These are phyloP conservation scores for Odobenus rosmarus DNA, from an alignment of 2,113 vertebrate species.

Conservation along the genomic window DNA sequence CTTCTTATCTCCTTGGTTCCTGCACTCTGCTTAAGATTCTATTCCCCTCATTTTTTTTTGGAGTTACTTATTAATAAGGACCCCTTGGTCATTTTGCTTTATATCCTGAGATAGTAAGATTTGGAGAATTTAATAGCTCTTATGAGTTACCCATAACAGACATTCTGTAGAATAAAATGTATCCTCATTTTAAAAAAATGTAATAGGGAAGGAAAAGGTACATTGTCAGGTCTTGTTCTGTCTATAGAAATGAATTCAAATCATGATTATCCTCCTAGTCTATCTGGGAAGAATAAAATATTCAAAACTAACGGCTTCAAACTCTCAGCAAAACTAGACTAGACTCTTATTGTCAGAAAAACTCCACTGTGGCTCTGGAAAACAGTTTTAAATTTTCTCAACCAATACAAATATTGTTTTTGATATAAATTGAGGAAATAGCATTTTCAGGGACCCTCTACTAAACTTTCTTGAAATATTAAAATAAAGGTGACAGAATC, in stretches of 20 bases:
- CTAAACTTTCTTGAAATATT: not conserved
- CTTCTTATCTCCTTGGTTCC: not conserved
- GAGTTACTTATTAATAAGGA: not conserved
- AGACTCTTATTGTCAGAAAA: constrained; percentile 1
- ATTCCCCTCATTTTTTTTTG: not conserved
- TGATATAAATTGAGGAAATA: constrained; percentile 18
- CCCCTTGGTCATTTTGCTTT: not conserved
- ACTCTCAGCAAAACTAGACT: constrained; percentile 19
- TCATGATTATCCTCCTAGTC: constrained; percentile 39
- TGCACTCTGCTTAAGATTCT: not conserved
- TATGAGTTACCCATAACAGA: not conserved
- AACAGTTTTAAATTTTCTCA: constrained; percentile 51
- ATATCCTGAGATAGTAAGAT: not conserved
- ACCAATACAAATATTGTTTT: constrained; percentile 18
- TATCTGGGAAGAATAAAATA: constrained; percentile 69
- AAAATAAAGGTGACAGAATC: constrained; percentile 9
- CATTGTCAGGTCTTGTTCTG: constrained; percentile 20
- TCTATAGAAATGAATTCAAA: constrained; percentile 34
- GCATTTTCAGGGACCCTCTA: not conserved
- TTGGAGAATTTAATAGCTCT: constrained; percentile 6
- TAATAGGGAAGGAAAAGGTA: constrained; percentile 39
- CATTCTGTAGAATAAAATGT: constrained; percentile 38
- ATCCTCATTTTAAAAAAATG: not conserved
- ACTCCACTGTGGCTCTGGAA: not conserved
- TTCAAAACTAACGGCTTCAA: constrained; percentile 51